A percentile compares a stretch with the other conserved stretches of the same genome.
phyloP scores from a whole-genome alignment of 2,797 vertebrate genomes.

The Valencia hispanica region DNA sequence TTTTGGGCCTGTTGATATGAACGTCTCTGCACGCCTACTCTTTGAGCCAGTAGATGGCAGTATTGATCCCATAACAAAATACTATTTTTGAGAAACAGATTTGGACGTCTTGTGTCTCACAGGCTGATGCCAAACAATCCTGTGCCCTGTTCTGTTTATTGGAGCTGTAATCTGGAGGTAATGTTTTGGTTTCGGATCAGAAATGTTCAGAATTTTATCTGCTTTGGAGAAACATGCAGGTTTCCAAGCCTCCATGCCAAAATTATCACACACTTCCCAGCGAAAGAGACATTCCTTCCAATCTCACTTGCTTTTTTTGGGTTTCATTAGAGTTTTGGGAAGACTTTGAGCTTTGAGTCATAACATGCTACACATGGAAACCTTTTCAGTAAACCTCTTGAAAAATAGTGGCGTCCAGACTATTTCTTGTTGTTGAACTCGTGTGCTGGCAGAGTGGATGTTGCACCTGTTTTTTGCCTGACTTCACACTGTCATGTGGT shows the following conservation, averaged over 20 bases:
- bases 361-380: not conserved
- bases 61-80: constrained; percentile 30
- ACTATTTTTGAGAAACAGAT: not conserved
- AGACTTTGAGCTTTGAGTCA: constrained; percentile 2
- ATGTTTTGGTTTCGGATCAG: constrained; percentile 62
- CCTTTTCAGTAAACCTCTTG: not conserved
- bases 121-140: constrained; percentile 14
- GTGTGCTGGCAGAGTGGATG: not conserved
- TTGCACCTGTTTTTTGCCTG: not conserved
- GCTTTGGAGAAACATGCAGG: constrained; percentile 13
- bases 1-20: not conserved
- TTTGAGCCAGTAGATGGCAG: constrained; percentile 63
- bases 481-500: constrained; percentile 27
- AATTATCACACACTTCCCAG: constrained; percentile 51
- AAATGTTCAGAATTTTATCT: constrained; percentile 70
- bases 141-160: constrained; percentile 19
- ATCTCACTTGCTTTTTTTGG: constrained; percentile 8
- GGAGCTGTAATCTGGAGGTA: constrained; percentile 49
- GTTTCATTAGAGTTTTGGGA: constrained; percentile 35
- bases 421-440: not conserved
- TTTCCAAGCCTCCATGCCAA: constrained; percentile 40
- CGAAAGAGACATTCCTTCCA: constrained; percentile 54
- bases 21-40: not conserved
- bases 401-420: not conserved
- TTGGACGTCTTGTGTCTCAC: constrained; percentile 28